These are phyloP conservation scores for Emydoidea blandingii DNA, from an alignment of 2,797 vertebrate species.

Conservation along the genomic window DNA sequence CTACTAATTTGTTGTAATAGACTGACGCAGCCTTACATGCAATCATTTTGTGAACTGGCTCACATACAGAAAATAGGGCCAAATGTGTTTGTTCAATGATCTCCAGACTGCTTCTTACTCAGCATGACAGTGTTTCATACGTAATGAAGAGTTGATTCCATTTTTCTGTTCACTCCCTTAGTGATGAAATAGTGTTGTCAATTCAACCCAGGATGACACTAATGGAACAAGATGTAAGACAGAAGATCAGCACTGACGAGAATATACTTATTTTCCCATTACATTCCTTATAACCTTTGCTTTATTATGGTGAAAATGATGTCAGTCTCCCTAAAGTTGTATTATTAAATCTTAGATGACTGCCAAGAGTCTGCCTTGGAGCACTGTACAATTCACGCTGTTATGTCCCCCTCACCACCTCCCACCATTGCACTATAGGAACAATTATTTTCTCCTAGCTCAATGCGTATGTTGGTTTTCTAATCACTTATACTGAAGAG, in stretches of 20 bases:
- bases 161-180: not conserved
- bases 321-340: constrained; percentile 1
- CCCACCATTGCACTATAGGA: not conserved
- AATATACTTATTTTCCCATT: constrained; percentile 8
- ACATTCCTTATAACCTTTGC: constrained; percentile 15
- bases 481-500: not conserved
- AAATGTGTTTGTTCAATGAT: fast-evolving
- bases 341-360: not conserved
- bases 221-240: not conserved
- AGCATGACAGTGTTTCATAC: not conserved
- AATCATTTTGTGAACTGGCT: not conserved
- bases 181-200: not conserved
- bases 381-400: not conserved
- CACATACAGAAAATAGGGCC: not conserved
- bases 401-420: not conserved
- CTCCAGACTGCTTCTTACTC: not conserved
- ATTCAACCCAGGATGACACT: not conserved
- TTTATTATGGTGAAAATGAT: constrained; percentile 22
- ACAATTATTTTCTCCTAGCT: not conserved
- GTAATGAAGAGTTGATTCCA: not conserved
- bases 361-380: constrained; percentile 33
- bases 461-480: not conserved
- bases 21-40: not conserved
- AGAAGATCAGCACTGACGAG: not conserved
- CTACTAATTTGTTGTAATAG: not conserved